phyloP scores from a whole-genome alignment of 2,888 invertebrate species.

The Phasia obesa region DNA sequence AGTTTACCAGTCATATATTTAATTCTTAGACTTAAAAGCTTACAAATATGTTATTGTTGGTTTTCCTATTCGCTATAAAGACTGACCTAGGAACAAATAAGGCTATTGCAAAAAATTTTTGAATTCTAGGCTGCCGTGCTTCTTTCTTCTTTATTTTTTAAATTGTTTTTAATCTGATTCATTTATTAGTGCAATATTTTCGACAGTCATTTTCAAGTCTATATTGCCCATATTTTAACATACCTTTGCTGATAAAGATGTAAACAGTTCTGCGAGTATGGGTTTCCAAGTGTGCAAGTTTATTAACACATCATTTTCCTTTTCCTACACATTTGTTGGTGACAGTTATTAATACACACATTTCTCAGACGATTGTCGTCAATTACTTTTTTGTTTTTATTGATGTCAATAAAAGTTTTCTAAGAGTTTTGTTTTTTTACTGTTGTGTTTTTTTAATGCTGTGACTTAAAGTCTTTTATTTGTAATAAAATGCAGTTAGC shows the following conservation, averaged over 20 bases:
- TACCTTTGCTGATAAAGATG: not conserved
- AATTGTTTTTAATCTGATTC: no score
- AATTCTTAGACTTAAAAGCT: no score
- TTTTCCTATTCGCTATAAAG: no score
- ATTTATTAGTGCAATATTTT: no score
- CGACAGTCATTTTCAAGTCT: no score
- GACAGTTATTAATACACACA: slow-evolving; percentile 66
- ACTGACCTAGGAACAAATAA: no score
- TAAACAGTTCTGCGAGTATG: not conserved
- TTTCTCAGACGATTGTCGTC: slow-evolving; percentile 59
- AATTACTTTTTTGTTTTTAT: slow-evolving; percentile 40
- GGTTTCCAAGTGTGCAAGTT: not conserved
- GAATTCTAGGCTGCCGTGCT: no score
- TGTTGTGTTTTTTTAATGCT: not conserved
- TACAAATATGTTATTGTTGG: no score
- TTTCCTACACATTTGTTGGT: slow-evolving; percentile 57
- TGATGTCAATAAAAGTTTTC: slow-evolving; percentile 43
- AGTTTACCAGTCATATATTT: no score
- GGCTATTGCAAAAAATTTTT: no score
- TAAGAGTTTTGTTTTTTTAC: not conserved
- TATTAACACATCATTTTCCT: not conserved
- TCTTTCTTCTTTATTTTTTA: no score
- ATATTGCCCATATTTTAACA: not conserved
- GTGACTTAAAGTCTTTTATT: not conserved
- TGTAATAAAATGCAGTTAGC: slow-evolving; percentile 2